phyloP scores from a whole-genome alignment of 2,797 vertebrate genomes.

The Anguilla anguilla region DNA sequence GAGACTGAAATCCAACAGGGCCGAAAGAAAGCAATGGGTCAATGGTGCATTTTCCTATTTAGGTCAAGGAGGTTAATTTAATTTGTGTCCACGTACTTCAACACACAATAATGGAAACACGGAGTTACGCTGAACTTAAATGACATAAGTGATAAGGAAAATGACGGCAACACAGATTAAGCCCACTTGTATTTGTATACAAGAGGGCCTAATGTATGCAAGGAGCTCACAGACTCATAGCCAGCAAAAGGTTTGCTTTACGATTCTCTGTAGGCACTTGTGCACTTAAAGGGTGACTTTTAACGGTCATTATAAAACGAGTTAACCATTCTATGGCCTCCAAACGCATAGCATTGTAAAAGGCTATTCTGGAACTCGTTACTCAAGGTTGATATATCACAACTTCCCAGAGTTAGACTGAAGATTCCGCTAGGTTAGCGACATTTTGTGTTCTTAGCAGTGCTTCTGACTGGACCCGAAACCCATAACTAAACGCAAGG shows the following conservation, averaged over 20 bases:
- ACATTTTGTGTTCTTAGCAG: background rate
- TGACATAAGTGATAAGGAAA: background rate
- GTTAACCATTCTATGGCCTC: too few species aligned
- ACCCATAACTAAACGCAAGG: background rate
- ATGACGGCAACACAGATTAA: background rate
- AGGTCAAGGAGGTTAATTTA: background rate
- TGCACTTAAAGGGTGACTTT: too few species aligned
- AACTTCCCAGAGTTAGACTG: background rate
- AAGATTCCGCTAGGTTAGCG: background rate
- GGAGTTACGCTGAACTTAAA: background rate
- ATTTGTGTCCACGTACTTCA: too few species aligned
- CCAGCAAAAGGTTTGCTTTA: too few species aligned
- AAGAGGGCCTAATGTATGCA: too few species aligned
- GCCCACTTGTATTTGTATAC: too few species aligned
- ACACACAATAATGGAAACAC: background rate
- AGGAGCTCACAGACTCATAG: too few species aligned
- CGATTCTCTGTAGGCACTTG: too few species aligned
- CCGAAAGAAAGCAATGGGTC: background rate
- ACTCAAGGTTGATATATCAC: background rate
- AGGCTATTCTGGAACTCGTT: background rate
- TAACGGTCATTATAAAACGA: too few species aligned
- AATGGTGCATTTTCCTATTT: background rate
- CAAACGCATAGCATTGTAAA: background rate
- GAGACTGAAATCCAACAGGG: background rate
- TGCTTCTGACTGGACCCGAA: background rate